Evolutionary conservation across 2,888 invertebrate species (phyloP).

Genomic region (Stenodema calcarata): DNA sequence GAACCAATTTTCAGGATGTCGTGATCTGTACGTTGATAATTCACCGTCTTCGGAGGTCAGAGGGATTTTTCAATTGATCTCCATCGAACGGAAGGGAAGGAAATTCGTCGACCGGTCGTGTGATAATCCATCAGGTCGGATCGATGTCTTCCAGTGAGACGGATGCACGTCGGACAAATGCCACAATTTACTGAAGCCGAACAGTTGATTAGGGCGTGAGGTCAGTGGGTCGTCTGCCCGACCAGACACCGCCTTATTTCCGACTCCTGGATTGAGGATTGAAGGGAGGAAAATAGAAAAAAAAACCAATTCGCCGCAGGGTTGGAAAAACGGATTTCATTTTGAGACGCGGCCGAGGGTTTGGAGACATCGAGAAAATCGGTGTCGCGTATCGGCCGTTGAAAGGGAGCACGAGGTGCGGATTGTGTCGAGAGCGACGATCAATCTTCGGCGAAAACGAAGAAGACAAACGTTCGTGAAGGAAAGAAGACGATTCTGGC

Average conservation of each 20-base stretch:
- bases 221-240: background rate
- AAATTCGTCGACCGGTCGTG: too few species aligned
- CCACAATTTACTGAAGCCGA: background rate
- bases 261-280: too few species aligned
- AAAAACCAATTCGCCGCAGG: background rate
- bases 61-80: too few species aligned
- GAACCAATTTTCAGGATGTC: too few species aligned
- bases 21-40: too few species aligned
- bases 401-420: background rate
- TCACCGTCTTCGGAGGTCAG: too few species aligned
- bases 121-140: background rate
- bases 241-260: background rate
- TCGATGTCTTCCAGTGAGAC: background rate
- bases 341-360: background rate
- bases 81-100: too few species aligned
- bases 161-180: background rate
- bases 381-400: background rate
- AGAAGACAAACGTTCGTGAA: background rate
- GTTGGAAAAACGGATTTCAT: background rate
- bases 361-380: background rate
- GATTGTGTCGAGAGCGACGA: background rate
- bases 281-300: background rate
- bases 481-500: background rate
- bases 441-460: background rate
- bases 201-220: background rate